phyloP scores from a whole-genome alignment of 2,888 invertebrate genomes.

The Synergus japonicus region DNA sequence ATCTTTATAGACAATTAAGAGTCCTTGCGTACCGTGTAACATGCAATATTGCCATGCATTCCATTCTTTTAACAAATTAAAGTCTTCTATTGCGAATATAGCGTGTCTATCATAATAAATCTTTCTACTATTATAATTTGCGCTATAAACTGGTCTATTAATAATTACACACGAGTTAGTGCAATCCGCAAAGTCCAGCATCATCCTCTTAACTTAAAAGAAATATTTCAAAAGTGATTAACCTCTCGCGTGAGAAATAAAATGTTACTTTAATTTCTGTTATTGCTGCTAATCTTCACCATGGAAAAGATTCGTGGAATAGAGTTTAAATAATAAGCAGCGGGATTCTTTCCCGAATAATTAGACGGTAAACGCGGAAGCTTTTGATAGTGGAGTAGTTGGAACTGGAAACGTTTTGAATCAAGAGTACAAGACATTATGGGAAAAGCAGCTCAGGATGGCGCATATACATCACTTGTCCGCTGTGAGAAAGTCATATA shows the following conservation, averaged over 20 bases:
- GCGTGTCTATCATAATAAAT: neutral
- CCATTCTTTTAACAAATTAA: neutral
- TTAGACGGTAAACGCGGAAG: conserved; percentile 14
- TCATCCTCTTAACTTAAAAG: too few relatives aligned
- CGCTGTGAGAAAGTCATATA: conserved; percentile 21
- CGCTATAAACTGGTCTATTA: neutral
- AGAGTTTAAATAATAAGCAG: neutral
- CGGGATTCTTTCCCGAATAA: neutral
- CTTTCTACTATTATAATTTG: neutral
- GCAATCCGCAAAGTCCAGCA: neutral
- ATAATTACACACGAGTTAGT: too few relatives aligned
- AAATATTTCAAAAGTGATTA: neutral
- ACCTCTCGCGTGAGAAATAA: neutral
- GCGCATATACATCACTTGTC: neutral
- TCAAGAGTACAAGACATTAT: neutral
- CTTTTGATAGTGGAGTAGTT: conserved; percentile 10
- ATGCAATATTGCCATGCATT: neutral
- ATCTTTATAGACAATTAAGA: conserved; percentile 7
- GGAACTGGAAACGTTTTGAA: neutral
- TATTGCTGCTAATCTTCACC: neutral
- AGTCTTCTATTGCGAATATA: neutral
- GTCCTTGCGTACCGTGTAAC: neutral
- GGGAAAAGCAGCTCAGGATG: neutral
- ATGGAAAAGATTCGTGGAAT: neutral
- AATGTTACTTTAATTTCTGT: neutral